Base-by-base conservation (phyloP, 2,888 invertebrate species). In the Lycophotia porphyrea region DNA sequence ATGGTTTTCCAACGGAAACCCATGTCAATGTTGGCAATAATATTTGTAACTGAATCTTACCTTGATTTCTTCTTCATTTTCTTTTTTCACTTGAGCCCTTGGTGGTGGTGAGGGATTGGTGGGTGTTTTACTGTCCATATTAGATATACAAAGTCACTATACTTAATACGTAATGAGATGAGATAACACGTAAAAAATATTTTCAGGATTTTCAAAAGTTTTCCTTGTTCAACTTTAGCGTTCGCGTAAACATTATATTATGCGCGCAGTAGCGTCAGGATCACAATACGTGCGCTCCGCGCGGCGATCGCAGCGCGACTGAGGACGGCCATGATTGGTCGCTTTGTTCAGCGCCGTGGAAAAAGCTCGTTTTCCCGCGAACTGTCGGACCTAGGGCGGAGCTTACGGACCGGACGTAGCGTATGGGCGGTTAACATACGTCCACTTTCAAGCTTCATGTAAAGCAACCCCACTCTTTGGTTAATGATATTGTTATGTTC, bases 61-160 rank as follows among this genome's bases (percentile, higher is more conserved):
- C 97, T 98, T 98, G 93, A 98, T 98, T 95, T 98, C 98, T 95
- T 98, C 98, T 94, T 97, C 97, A 88, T 97, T 96, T 93, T 98
- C 98, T 93, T 98, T 98, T 94, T 98, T 98, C 87, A 97, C 96
- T 90, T 93, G 94, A 64, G 94, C 90, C 81, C 94, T 93, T 18
- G 94, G 94, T 44, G 96, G 95, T 75, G 95, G 93, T 11, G 93
- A 89, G 55, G 94, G 90, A 72, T 94, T 92, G 39, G 91, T 81
- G 42, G 96, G 94, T 55, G 96, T 94, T 92, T 97, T 97, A 85
- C 94, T 95, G 88, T 96, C 97, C 97, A 97, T 97, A 87, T 83
- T 91, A 74, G 74, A 44, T 81, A 83, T 75, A 63, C 63, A 87
- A 80, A 81, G 80, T 92, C 90, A 91, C 91, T 89, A 83, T 78